Percentiles rank a stretch among this genome's conserved stretches.
phyloP scores from a whole-genome alignment of 1,140 invertebrate genomes.

The Paralvinella palmiformis region DNA sequence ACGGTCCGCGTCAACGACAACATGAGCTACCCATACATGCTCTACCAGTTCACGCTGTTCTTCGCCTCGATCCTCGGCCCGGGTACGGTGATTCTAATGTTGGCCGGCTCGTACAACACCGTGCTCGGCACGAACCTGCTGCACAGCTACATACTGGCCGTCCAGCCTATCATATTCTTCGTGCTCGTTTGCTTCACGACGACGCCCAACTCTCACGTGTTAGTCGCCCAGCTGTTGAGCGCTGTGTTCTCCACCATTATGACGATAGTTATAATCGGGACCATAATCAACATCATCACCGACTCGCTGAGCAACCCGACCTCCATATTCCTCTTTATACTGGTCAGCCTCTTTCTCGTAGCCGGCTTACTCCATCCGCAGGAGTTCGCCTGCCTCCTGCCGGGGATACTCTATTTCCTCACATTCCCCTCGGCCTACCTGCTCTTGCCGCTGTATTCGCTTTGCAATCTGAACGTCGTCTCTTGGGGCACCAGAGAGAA shows the following conservation, averaged over 20 bases:
- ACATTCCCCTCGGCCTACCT: constrained; percentile 91
- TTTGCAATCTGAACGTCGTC: constrained; percentile 85
- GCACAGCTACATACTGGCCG: constrained; percentile 48
- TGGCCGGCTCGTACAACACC: constrained; percentile 56
- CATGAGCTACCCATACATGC: constrained; percentile 58
- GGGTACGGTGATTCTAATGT: constrained; percentile 61
- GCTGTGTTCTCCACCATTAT: constrained; percentile 46
- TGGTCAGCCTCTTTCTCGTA: constrained; percentile 55
- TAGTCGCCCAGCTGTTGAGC: constrained; percentile 35
- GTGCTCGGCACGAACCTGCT: constrained; percentile 54
- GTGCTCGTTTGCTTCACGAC: constrained; percentile 52
- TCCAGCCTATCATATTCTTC: constrained; percentile 53
- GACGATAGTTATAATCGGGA: constrained; percentile 43
- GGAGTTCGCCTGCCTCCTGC: constrained; percentile 70
- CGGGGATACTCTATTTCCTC: constrained; percentile 79
- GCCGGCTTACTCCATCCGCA: constrained; percentile 74
- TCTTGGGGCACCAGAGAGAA: constrained; percentile 85
- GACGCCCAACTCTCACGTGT: constrained; percentile 52
- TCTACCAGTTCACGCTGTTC: constrained; percentile 51
- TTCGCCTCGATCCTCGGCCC: constrained; percentile 59
- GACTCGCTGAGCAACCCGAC: constrained; percentile 40
- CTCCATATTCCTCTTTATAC: constrained; percentile 38
- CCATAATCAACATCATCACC: constrained; percentile 34
- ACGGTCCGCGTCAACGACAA: constrained; percentile 57
- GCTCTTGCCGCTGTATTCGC: constrained; percentile 80